Conservation (phyloP, 2,113 vertebrate genomes). For the Myotis brandtii region DNA sequence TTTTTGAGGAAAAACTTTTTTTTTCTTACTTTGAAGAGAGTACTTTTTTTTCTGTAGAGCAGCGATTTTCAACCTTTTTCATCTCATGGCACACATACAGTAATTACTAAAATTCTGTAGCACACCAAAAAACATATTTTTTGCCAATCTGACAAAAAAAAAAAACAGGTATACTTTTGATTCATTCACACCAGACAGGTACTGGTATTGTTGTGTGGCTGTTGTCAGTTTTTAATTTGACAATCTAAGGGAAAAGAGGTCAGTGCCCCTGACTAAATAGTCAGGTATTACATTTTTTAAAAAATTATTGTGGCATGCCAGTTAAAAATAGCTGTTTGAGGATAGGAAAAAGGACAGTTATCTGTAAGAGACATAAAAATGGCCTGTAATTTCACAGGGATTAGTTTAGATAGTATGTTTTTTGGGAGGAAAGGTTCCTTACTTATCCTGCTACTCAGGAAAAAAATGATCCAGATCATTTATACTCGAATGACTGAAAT, state of each 20-base stretch:
- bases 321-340: neutral
- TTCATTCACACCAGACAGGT: neutral
- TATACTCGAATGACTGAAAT: conserved; percentile 31
- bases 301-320: neutral
- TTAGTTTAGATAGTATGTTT: neutral
- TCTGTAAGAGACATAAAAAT: neutral
- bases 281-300: neutral
- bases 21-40: neutral
- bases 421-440: neutral
- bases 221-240: neutral
- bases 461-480: neutral
- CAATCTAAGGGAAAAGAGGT: neutral
- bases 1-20: neutral
- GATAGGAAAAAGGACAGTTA: neutral
- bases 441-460: neutral
- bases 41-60: neutral
- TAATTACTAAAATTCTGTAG: neutral
- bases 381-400: neutral
- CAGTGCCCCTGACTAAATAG: neutral
- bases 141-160: neutral
- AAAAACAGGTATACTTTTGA: neutral
- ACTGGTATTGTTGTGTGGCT: neutral
- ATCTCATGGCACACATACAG: neutral
- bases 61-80: neutral
- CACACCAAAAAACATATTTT: neutral